A percentile compares a stretch with the other conserved stretches of the same genome.
Evolutionary conservation across 1,140 invertebrate species (phyloP).

Genomic region (Listronotus oregonensis): DNA sequence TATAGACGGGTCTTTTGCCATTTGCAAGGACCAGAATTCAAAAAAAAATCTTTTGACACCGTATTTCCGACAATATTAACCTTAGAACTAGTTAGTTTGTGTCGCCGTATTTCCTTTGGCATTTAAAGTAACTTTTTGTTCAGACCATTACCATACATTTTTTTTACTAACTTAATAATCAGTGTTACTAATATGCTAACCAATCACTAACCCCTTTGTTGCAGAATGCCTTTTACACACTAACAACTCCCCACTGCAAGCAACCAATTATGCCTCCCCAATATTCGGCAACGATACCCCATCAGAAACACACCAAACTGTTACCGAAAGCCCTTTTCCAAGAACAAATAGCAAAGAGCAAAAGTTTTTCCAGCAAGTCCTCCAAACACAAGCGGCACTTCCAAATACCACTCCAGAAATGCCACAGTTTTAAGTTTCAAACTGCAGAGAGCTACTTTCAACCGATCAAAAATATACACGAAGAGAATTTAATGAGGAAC

Average conservation of each 20-base stretch:
- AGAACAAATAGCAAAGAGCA: conserved; percentile 51
- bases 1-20: too few species aligned
- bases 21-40: too few species aligned
- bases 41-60: too few species aligned
- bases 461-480: conserved; percentile 63
- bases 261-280: conserved; percentile 48
- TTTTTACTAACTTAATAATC: too few species aligned
- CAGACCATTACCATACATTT: too few species aligned
- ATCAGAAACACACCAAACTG: conserved; percentile 53
- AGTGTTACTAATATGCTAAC: conserved; percentile 10
- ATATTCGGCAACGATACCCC: conserved; percentile 54
- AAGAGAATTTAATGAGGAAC: conserved; percentile 60
- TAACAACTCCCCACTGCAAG: conserved; percentile 55
- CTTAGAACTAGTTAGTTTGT: too few species aligned
- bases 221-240: conserved; percentile 57
- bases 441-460: conserved; percentile 67
- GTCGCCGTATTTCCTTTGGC: too few species aligned
- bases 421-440: conserved; percentile 72
- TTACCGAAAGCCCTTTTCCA: conserved; percentile 53
- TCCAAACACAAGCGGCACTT: conserved; percentile 63
- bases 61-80: too few species aligned
- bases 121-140: too few species aligned
- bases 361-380: conserved; percentile 53
- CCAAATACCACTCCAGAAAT: conserved; percentile 68
- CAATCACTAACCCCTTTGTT: conserved; percentile 41